phyloP scores from a whole-genome alignment of 2,113 vertebrate genomes.

The Lanius collurio region DNA sequence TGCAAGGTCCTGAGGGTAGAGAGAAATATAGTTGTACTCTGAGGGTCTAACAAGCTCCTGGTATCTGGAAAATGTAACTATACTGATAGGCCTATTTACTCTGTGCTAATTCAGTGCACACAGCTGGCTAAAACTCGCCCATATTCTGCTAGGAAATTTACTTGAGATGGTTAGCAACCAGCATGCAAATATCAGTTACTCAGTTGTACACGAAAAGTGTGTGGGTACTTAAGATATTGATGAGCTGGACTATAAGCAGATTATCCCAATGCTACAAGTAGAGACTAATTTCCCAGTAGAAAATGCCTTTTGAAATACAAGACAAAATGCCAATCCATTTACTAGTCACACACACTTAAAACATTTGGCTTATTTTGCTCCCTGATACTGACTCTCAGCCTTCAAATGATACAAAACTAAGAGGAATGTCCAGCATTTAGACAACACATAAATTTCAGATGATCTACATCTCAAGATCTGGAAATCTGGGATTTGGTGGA shows the following conservation, averaged over 20 bases:
- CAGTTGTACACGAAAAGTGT: neutral
- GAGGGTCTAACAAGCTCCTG: neutral
- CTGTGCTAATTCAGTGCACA: neutral
- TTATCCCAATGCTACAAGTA: neutral
- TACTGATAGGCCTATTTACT: neutral
- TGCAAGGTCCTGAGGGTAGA: neutral
- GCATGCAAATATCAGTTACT: neutral
- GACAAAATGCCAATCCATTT: slow-evolving; percentile 43
- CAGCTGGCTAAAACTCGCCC: neutral
- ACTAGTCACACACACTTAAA: neutral
- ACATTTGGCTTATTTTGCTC: neutral
- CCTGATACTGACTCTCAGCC: neutral
- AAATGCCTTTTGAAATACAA: slow-evolving; percentile 52
- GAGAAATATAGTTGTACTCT: neutral
- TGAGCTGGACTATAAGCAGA: slow-evolving; percentile 47
- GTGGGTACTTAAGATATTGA: slow-evolving; percentile 42
- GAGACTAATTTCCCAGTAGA: slow-evolving; percentile 36
- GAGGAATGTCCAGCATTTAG: neutral
- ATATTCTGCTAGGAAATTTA: neutral
- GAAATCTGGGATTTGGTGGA: neutral
- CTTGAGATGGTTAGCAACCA: neutral
- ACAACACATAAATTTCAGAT: neutral
- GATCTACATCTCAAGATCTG: neutral
- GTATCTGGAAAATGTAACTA: neutral
- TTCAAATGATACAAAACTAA: neutral